Evolutionary conservation across 2,797 vertebrate genomes (phyloP), one percentile per base, ranked within the genome.

Genomic region (Cygnus olor): DNA sequence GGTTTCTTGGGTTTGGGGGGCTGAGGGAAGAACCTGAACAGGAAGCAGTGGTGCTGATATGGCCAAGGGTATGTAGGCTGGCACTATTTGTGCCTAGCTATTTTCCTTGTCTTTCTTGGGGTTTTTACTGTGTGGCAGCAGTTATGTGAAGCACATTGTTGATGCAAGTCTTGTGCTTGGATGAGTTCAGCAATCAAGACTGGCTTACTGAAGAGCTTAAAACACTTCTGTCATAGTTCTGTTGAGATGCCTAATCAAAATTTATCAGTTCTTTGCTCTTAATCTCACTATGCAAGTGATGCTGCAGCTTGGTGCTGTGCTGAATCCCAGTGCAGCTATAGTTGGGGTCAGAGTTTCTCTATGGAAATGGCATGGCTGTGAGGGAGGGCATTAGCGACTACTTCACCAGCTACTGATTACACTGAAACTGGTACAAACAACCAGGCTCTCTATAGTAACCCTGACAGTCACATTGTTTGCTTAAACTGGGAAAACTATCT

Each of bases 31-130:
- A 88, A 20, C 49, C 38, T 68, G 61, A 64, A 14, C 28, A 60
- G 27, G 61, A 8, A 60, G 36, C 9, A 16, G 11, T 32, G 40
- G 20, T 27, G 82, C 19, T 80, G 44, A 5, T 44, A 38, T 28
- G 51, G 9, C 38, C 71, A 40, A 84, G 36, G 19, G 17, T 25
- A 0, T 45, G 6, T 13, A 54, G 27, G 14, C 6, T 21, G 20
- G 25, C 6, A 0, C 0, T 12, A 11, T 38, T 74, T 84, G 30
- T 47, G 58, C n/a, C 32, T 56, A 14, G 15, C 12, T 82, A 3
- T 58, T 80, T 70, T 36, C n/a, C 22, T 88, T 42, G 34, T 21
- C 54, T 84, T 72, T 36, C 47, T 78, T 27, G 7, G 11, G 16
- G 38, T 3, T 82, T 85, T 78, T 84, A 34, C 15, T 1, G 0